Percentiles rank a stretch among this genome's conserved stretches.
Evolutionary conservation across 2,888 invertebrate species (phyloP).

Genomic region (Chymomyza caudatula): DNA sequence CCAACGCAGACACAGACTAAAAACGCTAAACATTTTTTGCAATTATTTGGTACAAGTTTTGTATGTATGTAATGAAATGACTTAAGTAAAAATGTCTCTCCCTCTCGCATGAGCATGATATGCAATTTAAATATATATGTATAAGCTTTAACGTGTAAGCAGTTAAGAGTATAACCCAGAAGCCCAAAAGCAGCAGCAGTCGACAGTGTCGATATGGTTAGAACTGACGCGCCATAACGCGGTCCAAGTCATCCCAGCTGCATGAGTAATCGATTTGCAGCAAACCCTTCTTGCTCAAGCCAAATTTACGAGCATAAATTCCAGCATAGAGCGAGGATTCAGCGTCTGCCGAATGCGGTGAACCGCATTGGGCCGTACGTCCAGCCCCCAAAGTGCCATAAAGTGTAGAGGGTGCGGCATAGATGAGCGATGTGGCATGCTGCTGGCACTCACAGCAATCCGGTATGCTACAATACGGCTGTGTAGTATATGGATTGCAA

Average conservation of each 20-base stretch:
- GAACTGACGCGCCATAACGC: constrained; percentile 81
- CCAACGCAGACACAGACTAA: constrained; percentile 34
- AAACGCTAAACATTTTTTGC: constrained; percentile 28
- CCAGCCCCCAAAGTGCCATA: constrained; percentile 56
- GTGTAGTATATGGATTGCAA: constrained; percentile 74
- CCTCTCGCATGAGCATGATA: constrained; percentile 1
- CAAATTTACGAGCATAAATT: constrained; percentile 79
- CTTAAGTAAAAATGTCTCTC: constrained; percentile 46
- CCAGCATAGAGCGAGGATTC: constrained; percentile 75
- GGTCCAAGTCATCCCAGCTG: constrained; percentile 89
- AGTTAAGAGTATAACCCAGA: constrained; percentile 47
- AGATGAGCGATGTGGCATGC: constrained; percentile 58
- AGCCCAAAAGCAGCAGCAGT: constrained; percentile 39
- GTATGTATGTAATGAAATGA: constrained; percentile 33
- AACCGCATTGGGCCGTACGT: constrained; percentile 33
- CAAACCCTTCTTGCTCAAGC: constrained; percentile 87
- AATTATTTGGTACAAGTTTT: constrained; percentile 58
- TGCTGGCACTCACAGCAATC: constrained; percentile 75
- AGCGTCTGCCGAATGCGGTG: constrained; percentile 44
- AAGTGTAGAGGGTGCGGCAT: constrained; percentile 65
- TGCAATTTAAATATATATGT: neutral
- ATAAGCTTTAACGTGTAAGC: constrained; percentile 21
- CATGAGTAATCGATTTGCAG: constrained; percentile 89
- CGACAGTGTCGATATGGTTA: constrained; percentile 33
- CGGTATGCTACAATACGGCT: constrained; percentile 73